These are phyloP conservation scores for Andrena bucephala DNA, from an alignment of 2,888 invertebrate species.

Conservation along the genomic window DNA sequence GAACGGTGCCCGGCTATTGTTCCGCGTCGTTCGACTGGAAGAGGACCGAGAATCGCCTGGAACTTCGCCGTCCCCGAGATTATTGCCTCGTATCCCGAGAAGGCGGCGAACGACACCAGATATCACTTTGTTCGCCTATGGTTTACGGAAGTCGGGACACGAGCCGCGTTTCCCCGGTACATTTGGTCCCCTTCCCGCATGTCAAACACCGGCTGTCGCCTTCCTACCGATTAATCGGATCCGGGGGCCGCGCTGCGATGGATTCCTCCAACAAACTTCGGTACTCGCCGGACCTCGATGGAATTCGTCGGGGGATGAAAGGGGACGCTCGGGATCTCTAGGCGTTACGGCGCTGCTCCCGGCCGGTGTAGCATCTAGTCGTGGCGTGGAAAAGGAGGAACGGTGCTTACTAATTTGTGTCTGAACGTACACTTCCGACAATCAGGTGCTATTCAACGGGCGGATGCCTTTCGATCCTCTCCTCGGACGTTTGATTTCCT, in stretches of 20 bases:
- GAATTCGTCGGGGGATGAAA: not conserved
- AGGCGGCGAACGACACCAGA: not conserved
- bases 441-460: slow-evolving; percentile 67
- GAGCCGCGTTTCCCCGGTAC: slow-evolving; percentile 5
- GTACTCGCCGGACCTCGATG: not conserved
- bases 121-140: slow-evolving; percentile 37
- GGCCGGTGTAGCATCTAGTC: not conserved
- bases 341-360: too few relatives aligned
- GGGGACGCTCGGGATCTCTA: not conserved
- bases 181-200: not conserved
- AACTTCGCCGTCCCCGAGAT: slow-evolving; percentile 21
- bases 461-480: slow-evolving; percentile 25
- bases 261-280: not conserved
- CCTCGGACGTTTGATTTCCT: slow-evolving; percentile 50
- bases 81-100: slow-evolving; percentile 34
- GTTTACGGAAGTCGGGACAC: slow-evolving; percentile 36
- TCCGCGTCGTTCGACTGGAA: not conserved
- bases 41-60: not conserved
- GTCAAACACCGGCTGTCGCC: not conserved
- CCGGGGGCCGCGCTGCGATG: not conserved
- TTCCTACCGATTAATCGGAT: slow-evolving; percentile 27
- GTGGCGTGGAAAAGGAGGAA: not conserved
- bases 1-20: not conserved
- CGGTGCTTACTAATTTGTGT: slow-evolving; percentile 60
- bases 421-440: slow-evolving; percentile 46